A percentile compares a stretch with the other conserved stretches of the same genome.
These are phyloP conservation scores for Drosophila malerkotliana DNA, from an alignment of 1,140 invertebrate genomes.

Conservation along the genomic window DNA sequence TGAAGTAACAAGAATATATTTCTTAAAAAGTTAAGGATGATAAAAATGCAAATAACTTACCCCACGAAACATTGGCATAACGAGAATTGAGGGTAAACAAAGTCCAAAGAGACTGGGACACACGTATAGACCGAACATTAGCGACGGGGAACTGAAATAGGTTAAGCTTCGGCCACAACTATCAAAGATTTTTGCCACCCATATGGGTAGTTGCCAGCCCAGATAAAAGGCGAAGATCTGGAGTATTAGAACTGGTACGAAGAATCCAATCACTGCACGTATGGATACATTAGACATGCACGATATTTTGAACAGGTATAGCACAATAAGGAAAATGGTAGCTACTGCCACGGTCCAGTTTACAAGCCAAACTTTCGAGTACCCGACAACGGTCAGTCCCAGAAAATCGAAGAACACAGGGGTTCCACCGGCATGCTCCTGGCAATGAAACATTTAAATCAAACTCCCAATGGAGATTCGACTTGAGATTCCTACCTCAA, in stretches of 20 bases:
- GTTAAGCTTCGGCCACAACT: constrained; percentile 85
- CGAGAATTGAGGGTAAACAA: constrained; percentile 35
- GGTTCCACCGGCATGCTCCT: not conserved
- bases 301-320: not conserved
- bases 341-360: not conserved
- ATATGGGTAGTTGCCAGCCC: constrained; percentile 83
- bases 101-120: constrained; percentile 64
- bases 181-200: constrained; percentile 84
- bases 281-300: not conserved
- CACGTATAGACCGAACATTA: constrained; percentile 85
- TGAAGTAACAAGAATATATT: constrained; percentile 2
- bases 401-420: not conserved
- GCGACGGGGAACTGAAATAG: constrained; percentile 88
- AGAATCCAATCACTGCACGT: not conserved
- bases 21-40: not conserved
- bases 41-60: not conserved
- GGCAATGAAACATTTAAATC: not conserved
- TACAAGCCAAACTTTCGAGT: not conserved
- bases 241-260: not conserved
- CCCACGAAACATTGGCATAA: not conserved
- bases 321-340: not conserved
- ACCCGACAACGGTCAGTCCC: not conserved
- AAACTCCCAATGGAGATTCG: not conserved
- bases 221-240: constrained; percentile 49
- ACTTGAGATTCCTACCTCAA: not conserved